These are phyloP conservation scores for Festucalex cinctus DNA, from an alignment of 2,113 vertebrate species.

Conservation along the genomic window DNA sequence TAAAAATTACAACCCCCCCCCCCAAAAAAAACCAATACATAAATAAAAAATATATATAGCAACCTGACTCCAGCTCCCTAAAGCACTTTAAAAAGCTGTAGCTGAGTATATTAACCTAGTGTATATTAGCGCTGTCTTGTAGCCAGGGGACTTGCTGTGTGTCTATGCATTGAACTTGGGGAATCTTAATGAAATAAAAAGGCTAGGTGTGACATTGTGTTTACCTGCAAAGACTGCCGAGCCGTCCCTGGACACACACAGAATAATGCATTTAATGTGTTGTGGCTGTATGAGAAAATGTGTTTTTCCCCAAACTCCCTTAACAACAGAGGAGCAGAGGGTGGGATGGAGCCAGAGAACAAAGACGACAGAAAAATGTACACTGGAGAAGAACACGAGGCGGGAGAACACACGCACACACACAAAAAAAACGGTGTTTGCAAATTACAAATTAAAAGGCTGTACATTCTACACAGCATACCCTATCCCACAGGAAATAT, in stretches of 20 bases:
- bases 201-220: conserved; percentile 49
- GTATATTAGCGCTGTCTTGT: conserved; percentile 40
- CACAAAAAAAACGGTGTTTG: conserved; percentile 53
- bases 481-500: conserved; percentile 39
- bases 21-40: too few species aligned
- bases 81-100: conserved; percentile 49
- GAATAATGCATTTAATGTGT: conserved; percentile 68
- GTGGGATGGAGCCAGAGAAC: conserved; percentile 31
- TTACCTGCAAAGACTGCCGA: conserved; percentile 50
- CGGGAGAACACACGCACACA: conserved; percentile 39
- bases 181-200: conserved; percentile 65
- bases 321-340: conserved; percentile 33
- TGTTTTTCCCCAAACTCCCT: conserved; percentile 54
- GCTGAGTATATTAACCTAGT: conserved; percentile 44
- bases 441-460: conserved; percentile 62
- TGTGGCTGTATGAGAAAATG: conserved; percentile 57
- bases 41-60: conserved; percentile 9
- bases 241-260: conserved; percentile 49
- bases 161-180: conserved; percentile 50
- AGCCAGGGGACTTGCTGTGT: conserved; percentile 51
- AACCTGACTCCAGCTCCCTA: conserved; percentile 27
- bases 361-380: conserved; percentile 27
- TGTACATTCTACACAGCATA: conserved; percentile 35
- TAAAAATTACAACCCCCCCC: not conserved
- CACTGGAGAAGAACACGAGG: conserved; percentile 22